phyloP scores from a whole-genome alignment of 2,113 vertebrate genomes.

The Hiodon alosoides region DNA sequence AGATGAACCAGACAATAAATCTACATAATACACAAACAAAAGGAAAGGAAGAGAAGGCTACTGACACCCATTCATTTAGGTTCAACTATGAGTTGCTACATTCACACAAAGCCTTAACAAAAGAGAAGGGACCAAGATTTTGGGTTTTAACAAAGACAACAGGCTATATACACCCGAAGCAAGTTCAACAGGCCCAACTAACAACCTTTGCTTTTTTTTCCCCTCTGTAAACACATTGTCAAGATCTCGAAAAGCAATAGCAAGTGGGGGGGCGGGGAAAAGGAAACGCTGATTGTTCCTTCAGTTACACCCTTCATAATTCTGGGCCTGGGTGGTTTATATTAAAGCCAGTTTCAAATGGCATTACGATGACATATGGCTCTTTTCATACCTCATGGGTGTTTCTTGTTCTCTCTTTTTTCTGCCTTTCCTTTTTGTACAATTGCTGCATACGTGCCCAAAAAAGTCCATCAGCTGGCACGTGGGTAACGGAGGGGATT shows the following conservation, averaged over 20 bases:
- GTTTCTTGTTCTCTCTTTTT: neutral
- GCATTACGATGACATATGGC: neutral
- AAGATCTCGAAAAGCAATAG: conserved; percentile 1
- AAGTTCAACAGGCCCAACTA: too few relatives aligned
- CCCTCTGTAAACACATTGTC: neutral
- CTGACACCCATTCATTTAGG: conserved; percentile 3
- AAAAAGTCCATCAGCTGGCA: too few relatives aligned
- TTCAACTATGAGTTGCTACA: neutral
- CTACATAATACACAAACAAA: neutral
- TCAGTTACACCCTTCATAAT: neutral
- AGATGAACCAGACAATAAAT: neutral
- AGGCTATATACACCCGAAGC: too few relatives aligned
- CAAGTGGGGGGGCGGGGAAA: neutral
- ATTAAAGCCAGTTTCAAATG: conserved; percentile 11
- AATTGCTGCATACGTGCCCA: neutral
- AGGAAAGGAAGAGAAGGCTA: neutral
- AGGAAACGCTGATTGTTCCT: neutral
- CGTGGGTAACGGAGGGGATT: too few relatives aligned
- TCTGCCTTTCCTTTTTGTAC: neutral
- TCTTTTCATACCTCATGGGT: neutral
- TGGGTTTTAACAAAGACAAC: too few relatives aligned
- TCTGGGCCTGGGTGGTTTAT: neutral
- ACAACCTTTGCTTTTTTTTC: too few relatives aligned
- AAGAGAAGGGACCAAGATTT: neutral
- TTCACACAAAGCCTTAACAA: neutral